These are phyloP conservation scores for Notothenia rossii DNA, from an alignment of 2,113 vertebrate species.

Conservation along the genomic window DNA sequence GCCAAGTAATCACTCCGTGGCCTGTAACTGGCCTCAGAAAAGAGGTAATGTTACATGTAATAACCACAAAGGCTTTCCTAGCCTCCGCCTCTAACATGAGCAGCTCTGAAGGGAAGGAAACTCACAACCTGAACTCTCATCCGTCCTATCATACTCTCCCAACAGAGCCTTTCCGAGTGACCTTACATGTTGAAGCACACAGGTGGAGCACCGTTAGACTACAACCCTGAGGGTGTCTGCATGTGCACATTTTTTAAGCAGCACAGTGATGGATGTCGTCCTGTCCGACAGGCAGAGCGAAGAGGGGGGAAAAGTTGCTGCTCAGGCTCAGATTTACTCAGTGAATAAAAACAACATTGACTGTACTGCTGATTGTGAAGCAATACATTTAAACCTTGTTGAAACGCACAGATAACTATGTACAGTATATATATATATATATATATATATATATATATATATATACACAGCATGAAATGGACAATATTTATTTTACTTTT, in stretches of 20 bases:
- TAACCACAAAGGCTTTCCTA: conserved; percentile 66
- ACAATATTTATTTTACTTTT: background rate
- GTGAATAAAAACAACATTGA: background rate
- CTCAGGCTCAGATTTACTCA: conserved; percentile 24
- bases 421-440: background rate
- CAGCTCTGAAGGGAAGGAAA: conserved; percentile 46
- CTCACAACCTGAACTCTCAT: conserved; percentile 63
- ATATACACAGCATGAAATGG: background rate
- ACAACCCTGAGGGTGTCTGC: conserved; percentile 40
- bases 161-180: conserved; percentile 51
- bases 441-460: background rate
- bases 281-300: conserved; percentile 10
- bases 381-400: conserved; percentile 10
- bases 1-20: conserved; percentile 50
- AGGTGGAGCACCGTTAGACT: conserved; percentile 49
- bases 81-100: conserved; percentile 39
- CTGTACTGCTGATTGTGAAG: conserved; percentile 3
- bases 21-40: conserved; percentile 52
- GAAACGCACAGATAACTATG: background rate
- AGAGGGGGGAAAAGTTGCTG: conserved; percentile 12
- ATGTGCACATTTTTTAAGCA: conserved; percentile 40
- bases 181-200: conserved; percentile 34
- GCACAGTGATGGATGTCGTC: conserved; percentile 32
- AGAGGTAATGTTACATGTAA: conserved; percentile 70
- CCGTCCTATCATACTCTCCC: conserved; percentile 57